These are phyloP conservation scores for Gallinago solitaria DNA, from an alignment of 2,797 vertebrate genomes.

Conservation along the genomic window DNA sequence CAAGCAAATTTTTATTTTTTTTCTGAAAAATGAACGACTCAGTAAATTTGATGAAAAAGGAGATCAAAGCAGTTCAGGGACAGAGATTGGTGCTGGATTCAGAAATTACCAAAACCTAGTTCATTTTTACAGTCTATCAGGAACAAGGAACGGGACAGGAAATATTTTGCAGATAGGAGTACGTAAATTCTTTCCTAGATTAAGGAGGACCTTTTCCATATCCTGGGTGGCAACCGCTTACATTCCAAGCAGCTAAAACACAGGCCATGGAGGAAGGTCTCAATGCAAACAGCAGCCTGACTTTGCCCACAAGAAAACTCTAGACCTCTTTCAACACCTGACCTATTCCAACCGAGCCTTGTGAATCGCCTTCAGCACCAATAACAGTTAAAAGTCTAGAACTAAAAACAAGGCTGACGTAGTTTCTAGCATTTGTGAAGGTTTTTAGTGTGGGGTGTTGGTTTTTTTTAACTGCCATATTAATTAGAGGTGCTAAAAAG, in stretches of 20 bases:
- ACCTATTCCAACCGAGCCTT: not conserved
- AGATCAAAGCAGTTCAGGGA: not conserved
- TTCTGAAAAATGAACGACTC: not conserved
- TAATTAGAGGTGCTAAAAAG: slow-evolving; percentile 33
- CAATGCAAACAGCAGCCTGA: not conserved
- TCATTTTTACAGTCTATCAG: not conserved
- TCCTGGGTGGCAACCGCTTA: not conserved
- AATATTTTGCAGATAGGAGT: not conserved
- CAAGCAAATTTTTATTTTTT: not conserved
- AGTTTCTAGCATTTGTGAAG: not conserved
- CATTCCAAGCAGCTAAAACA: not conserved
- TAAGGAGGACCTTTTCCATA: not conserved
- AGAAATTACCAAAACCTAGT: not conserved
- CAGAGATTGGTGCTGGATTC: not conserved
- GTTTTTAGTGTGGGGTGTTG: not conserved
- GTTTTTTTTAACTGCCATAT: not conserved
- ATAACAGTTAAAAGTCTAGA: not conserved
- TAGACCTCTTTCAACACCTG: not conserved
- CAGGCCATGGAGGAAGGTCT: not conserved
- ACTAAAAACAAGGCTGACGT: not conserved
- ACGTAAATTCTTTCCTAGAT: not conserved
- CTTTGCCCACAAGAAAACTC: not conserved
- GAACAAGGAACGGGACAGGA: not conserved
- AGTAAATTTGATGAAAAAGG: slow-evolving; percentile 8
- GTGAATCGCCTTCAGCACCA: not conserved